Evolutionary conservation across 1,140 invertebrate genomes (phyloP).

Genomic region (Aplysia californica): DNA sequence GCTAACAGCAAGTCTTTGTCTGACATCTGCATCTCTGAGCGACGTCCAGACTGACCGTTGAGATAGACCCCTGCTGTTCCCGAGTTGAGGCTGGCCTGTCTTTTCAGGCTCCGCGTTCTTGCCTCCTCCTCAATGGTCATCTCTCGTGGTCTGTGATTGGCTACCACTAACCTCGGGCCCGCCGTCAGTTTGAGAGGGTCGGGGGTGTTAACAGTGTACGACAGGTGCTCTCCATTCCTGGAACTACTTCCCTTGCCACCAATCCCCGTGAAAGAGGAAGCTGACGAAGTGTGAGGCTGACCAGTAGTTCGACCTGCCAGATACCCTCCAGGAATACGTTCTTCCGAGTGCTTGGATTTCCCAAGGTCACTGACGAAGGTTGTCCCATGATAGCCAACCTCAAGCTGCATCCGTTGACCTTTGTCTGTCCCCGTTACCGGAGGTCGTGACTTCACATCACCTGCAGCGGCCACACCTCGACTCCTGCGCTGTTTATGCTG

Average conservation of each 20-base stretch:
- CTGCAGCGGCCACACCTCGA: too few species aligned
- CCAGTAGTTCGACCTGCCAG: background rate
- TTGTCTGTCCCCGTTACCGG: background rate
- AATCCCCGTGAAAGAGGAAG: background rate
- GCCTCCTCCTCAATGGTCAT: slow-evolving; percentile 1
- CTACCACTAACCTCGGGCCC: background rate
- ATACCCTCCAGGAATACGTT: background rate
- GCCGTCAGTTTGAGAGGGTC: background rate
- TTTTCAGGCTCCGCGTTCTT: slow-evolving; percentile 8
- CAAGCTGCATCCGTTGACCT: background rate
- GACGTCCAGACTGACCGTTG: background rate
- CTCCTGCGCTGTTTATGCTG: background rate
- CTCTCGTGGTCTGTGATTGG: background rate
- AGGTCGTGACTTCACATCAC: background rate
- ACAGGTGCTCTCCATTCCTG: background rate
- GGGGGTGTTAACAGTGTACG: background rate
- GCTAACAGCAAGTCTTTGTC: background rate
- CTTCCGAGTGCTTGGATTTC: background rate
- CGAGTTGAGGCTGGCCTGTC: background rate
- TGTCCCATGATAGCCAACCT: background rate
- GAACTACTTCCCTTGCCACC: background rate
- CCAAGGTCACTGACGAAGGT: slow-evolving; percentile 3
- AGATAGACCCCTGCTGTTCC: background rate
- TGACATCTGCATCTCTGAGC: background rate
- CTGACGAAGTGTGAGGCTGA: background rate